Evolutionary conservation across 2,113 vertebrate species (phyloP), one percentile per base, ranked within the genome.

Genomic region (Scartelaos histophorus): DNA sequence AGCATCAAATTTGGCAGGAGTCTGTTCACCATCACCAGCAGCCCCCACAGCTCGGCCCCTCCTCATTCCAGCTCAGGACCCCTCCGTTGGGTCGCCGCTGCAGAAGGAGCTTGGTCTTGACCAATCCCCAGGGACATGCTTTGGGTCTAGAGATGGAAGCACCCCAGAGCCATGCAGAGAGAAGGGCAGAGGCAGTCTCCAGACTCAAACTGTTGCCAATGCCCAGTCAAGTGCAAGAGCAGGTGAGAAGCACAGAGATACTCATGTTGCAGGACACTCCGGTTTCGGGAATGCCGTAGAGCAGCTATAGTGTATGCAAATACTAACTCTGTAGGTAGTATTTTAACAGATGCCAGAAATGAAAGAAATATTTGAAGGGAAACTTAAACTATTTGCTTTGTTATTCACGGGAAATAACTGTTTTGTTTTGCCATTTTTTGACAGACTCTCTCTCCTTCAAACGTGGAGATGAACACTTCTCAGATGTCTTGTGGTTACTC

Each of bases 171-270:
- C 84, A 86, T 53, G 78, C 56, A 0, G 91, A 91, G 70, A 90
- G 89, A 68, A 88, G 88, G 65, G 86, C 90, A 0, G 87, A 92
- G 66, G 92, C 92, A 0, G 86, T 92, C 69, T 89, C 91, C 2
- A 90, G 86, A 76, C 76, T 93, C n/a, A 94, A 92, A 79, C 80
- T 94, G 61, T 86, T 94, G 61, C 80, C 87, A 3, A 13, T 2
- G 5, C 93, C 93, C 12, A 57, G 77, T 60, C 82, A 84, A 62
- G 43, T 69, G 45, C 82, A 84, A 73, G 89, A 92, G 70, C 90
- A 92, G 93, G 93, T 94, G 89, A 90, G 81, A 70, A 71, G 22
- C 47, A 47, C 12, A 54, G 21, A 64, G 19, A 56, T 16, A 7
- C 54, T 76, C 21, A 6, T 70, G 69, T 89, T 80, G 38, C 80